A percentile compares a stretch with the other conserved stretches of the same genome.
Evolutionary conservation across 2,113 vertebrate species (phyloP).

Genomic region (Damaliscus lunatus): DNA sequence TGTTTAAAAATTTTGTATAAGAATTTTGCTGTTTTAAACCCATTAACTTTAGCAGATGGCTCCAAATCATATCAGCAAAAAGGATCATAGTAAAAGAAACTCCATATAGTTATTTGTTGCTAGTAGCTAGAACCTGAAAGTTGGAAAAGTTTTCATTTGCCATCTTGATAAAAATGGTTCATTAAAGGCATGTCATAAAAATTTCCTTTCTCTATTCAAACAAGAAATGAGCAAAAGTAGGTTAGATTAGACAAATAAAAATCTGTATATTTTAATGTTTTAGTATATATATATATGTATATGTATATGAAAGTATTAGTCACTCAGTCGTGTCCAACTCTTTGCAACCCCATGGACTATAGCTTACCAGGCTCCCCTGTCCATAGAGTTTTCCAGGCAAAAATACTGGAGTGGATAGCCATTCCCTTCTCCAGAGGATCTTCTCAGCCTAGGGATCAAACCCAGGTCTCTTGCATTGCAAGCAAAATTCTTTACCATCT

Average conservation of each 20-base stretch:
- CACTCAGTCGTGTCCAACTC: accelerated
- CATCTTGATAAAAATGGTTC: neutral
- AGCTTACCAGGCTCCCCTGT: neutral
- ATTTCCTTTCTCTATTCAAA: neutral
- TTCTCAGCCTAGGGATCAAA: neutral
- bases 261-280: neutral
- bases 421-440: neutral
- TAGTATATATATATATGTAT: too few species aligned
- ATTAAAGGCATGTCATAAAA: neutral
- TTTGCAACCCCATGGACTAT: neutral
- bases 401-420: neutral
- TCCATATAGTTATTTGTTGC: neutral
- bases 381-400: neutral
- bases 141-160: neutral
- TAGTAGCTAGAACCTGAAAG: neutral
- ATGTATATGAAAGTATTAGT: neutral
- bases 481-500: neutral
- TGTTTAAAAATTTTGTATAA: neutral
- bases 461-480: neutral
- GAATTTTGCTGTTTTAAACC: neutral
- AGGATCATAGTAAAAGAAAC: neutral
- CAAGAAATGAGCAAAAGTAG: neutral
- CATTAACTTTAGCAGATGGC: neutral
- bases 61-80: neutral
- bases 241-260: neutral